Conservation (phyloP, 1,140 invertebrate genomes). For the Hypsibius dujardini region DNA sequence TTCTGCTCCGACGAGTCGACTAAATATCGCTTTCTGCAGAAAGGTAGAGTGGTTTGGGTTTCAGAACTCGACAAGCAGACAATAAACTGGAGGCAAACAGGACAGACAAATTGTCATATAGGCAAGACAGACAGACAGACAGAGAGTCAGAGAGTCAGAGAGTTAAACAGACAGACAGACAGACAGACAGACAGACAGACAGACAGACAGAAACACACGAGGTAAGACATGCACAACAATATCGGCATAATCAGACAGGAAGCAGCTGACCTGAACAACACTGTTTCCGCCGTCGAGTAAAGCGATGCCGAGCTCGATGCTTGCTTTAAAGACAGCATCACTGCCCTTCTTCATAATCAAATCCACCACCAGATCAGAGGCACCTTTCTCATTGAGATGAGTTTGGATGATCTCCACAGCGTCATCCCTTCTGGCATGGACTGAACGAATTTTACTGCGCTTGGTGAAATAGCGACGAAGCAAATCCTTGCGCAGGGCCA, state of each 20-base stretch:
- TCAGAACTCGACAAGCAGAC: no score
- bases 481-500: background rate
- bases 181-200: no score
- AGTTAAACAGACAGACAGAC: no score
- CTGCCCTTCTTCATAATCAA: conserved; percentile 63
- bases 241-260: no score
- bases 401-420: conserved; percentile 55
- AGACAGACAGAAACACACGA: no score
- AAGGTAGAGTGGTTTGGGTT: no score
- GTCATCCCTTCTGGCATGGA: no score
- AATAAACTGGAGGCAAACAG: no score
- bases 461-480: conserved; percentile 27
- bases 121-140: no score
- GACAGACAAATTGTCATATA: no score
- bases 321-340: conserved; percentile 74
- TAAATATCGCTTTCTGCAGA: conserved; percentile 45
- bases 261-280: conserved; percentile 67
- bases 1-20: conserved; percentile 68
- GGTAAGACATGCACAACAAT: no score
- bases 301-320: conserved; percentile 86
- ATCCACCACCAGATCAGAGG: conserved; percentile 88
- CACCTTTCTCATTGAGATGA: conserved; percentile 77
- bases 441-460: background rate
- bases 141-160: no score
- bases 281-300: conserved; percentile 91